phyloP scores from a whole-genome alignment of 2,113 vertebrate genomes.

The Entomyzon cyanotis region DNA sequence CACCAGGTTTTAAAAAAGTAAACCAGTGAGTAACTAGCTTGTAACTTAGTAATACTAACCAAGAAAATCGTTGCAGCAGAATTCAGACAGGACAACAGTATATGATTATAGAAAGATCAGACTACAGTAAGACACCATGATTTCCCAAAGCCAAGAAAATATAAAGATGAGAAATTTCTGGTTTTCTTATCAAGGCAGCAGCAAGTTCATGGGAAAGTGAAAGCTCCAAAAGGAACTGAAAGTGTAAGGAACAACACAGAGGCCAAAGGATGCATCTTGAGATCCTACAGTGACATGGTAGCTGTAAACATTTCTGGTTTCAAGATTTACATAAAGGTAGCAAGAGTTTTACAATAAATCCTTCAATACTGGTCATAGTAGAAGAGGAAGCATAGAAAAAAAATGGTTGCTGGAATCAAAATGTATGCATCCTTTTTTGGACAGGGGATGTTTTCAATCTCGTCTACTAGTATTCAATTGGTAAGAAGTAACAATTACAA shows the following conservation, averaged over 20 bases:
- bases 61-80: neutral
- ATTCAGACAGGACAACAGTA: neutral
- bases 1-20: neutral
- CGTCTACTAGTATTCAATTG: neutral
- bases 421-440: neutral
- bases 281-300: neutral
- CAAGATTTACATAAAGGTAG: neutral
- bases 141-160: neutral
- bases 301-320: neutral
- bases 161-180: neutral
- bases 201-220: neutral
- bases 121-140: neutral
- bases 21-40: neutral
- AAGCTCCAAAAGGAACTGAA: neutral
- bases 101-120: neutral
- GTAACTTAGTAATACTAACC: neutral
- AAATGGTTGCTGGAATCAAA: neutral
- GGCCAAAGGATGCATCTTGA: neutral
- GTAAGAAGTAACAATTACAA: neutral
- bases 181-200: neutral
- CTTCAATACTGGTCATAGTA: neutral
- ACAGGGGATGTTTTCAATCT: neutral
- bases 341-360: neutral
- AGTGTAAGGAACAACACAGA: neutral
- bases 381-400: neutral